phyloP scores from a whole-genome alignment of 2,113 vertebrate genomes.

The Pitta sordida region DNA sequence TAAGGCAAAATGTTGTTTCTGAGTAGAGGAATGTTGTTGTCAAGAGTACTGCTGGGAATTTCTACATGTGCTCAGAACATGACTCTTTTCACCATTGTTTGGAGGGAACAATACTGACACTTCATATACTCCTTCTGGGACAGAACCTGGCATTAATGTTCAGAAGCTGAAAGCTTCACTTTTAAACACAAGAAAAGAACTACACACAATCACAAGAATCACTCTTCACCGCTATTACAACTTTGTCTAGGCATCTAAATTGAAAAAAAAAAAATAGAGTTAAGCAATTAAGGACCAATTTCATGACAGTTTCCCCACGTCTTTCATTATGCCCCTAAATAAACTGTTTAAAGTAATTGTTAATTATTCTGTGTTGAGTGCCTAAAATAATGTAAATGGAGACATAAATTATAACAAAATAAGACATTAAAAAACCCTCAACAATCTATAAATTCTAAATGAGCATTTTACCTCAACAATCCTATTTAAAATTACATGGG shows the following conservation, averaged over 20 bases:
- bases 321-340: neutral
- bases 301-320: neutral
- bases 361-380: neutral
- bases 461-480: neutral
- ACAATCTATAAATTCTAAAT: no score
- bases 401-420: neutral
- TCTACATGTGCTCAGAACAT: neutral
- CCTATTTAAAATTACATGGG: neutral
- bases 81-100: neutral
- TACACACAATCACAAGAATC: neutral
- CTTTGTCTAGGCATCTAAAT: neutral
- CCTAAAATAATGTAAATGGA: neutral
- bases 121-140: neutral
- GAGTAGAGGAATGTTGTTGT: neutral
- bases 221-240: neutral
- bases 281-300: neutral
- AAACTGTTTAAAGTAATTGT: neutral
- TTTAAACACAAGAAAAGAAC: neutral
- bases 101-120: neutral
- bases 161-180: neutral
- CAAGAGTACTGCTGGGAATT: neutral
- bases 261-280: neutral
- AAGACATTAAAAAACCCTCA: neutral
- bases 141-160: neutral
- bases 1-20: neutral